Percentiles rank a stretch among this genome's conserved stretches.
These are phyloP conservation scores for Rhagologus leucostigma DNA, from an alignment of 2,113 vertebrate genomes.

Conservation along the genomic window DNA sequence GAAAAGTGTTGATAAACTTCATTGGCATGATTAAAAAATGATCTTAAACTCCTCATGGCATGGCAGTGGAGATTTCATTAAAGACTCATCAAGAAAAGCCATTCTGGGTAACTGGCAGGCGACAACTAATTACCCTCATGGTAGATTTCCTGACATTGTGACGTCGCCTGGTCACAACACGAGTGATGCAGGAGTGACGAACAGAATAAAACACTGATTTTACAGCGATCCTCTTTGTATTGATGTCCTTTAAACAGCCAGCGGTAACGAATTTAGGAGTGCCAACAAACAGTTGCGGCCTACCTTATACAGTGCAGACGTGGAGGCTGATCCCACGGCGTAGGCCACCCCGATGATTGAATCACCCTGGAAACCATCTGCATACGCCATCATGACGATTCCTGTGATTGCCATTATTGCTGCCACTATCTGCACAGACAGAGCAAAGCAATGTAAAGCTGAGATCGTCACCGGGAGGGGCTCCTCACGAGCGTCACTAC, in stretches of 20 bases:
- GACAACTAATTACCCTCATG: not conserved
- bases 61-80: not conserved
- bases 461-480: not conserved
- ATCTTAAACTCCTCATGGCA: not conserved
- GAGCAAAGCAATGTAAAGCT: constrained; percentile 20
- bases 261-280: accelerated
- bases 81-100: not conserved
- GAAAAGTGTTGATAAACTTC: not conserved
- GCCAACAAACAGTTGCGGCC: not conserved
- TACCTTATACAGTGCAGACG: constrained; percentile 95
- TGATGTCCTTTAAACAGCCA: not conserved
- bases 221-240: not conserved
- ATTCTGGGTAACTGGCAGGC: not conserved
- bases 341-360: constrained; percentile 95
- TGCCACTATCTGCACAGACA: constrained; percentile 88
- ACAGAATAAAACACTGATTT: not conserved
- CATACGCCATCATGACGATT: constrained; percentile 99
- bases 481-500: not conserved
- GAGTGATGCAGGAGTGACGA: not conserved
- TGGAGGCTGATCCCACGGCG: constrained; percentile 95
- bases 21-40: not conserved
- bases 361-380: constrained; percentile 94
- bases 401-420: constrained; percentile 99
- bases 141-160: not conserved
- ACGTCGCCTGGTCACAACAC: not conserved